Conservation (phyloP, 2,113 vertebrate genomes). For the Chionodraco myersi region DNA sequence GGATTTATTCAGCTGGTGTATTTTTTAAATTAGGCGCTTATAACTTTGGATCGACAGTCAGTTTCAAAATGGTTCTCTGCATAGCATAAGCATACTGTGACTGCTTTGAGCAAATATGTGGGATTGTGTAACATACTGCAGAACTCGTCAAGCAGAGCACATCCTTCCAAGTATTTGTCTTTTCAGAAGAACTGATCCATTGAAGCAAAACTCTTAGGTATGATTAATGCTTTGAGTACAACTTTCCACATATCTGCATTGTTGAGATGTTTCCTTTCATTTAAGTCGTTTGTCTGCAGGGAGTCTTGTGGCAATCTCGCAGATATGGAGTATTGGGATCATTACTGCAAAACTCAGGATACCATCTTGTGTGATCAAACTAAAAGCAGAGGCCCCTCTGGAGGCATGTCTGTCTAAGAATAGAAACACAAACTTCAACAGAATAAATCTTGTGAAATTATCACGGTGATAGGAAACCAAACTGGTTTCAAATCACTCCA, state of each 20-base stretch:
- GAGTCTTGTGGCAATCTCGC: slow-evolving; percentile 51
- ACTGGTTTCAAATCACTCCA: slow-evolving; percentile 51
- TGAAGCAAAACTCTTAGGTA: slow-evolving; percentile 39
- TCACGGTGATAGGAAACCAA: slow-evolving; percentile 48
- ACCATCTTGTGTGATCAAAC: slow-evolving; percentile 69
- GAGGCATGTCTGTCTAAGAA: slow-evolving; percentile 62
- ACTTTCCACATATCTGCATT: slow-evolving; percentile 30
- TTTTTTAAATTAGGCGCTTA: slow-evolving; percentile 17
- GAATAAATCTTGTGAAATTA: slow-evolving; percentile 57
- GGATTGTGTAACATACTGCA: not conserved
- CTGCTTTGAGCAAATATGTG: slow-evolving; percentile 32
- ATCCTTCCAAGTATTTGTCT: slow-evolving; percentile 5
- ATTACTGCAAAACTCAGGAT: slow-evolving; percentile 68
- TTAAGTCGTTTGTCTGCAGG: slow-evolving; percentile 45
- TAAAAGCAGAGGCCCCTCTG: slow-evolving; percentile 52
- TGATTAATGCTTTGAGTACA: slow-evolving; percentile 51
- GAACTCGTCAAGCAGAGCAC: slow-evolving; percentile 2
- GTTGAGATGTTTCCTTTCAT: slow-evolving; percentile 45
- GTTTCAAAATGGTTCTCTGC: not conserved
- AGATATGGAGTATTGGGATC: slow-evolving; percentile 61
- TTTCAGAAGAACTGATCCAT: slow-evolving; percentile 20
- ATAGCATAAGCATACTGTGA: slow-evolving; percentile 5
- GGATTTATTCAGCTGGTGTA: slow-evolving; percentile 4
- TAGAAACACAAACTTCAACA: slow-evolving; percentile 65
- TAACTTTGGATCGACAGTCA: slow-evolving; percentile 45